Evolutionary conservation across 2,888 invertebrate species (phyloP).

Genomic region (Ariolimax columbianus): DNA sequence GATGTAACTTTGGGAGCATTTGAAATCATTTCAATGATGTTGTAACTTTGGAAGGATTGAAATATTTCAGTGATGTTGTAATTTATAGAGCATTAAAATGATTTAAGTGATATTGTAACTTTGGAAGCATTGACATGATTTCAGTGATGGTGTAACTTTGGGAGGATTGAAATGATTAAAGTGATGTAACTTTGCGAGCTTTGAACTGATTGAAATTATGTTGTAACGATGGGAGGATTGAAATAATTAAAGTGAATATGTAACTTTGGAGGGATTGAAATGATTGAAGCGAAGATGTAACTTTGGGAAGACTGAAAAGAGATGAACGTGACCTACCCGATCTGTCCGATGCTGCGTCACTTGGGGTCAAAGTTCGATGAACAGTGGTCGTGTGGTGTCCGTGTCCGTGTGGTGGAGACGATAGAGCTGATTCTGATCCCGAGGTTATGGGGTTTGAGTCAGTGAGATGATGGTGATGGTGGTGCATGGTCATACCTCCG

Average conservation of each 20-base stretch:
- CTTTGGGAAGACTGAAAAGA: background rate
- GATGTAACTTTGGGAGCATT: too few species aligned
- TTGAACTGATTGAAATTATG: too few species aligned
- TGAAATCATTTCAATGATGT: too few species aligned
- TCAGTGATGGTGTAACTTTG: too few species aligned
- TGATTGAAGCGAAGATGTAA: background rate
- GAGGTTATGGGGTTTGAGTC: conserved; percentile 49
- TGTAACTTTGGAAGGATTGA: too few species aligned
- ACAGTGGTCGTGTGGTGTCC: conserved; percentile 53
- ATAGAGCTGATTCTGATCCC: conserved; percentile 52
- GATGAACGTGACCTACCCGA: conserved; percentile 53
- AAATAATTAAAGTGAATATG: background rate
- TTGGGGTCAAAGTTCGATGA: conserved; percentile 58
- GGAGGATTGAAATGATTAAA: too few species aligned
- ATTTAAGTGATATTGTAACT: too few species aligned
- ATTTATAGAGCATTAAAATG: too few species aligned
- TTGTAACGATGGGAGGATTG: background rate
- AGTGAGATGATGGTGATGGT: conserved; percentile 52
- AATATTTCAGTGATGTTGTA: too few species aligned
- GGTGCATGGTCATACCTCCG: conserved; percentile 62
- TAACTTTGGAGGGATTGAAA: too few species aligned
- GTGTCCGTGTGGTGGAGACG: conserved; percentile 55
- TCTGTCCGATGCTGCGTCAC: conserved; percentile 61
- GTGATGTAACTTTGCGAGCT: too few species aligned
- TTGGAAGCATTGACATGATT: too few species aligned